Percentiles rank a stretch among this genome's conserved stretches.
phyloP scores from a whole-genome alignment of 2,113 vertebrate genomes.

The Rhabdornis inornatus region DNA sequence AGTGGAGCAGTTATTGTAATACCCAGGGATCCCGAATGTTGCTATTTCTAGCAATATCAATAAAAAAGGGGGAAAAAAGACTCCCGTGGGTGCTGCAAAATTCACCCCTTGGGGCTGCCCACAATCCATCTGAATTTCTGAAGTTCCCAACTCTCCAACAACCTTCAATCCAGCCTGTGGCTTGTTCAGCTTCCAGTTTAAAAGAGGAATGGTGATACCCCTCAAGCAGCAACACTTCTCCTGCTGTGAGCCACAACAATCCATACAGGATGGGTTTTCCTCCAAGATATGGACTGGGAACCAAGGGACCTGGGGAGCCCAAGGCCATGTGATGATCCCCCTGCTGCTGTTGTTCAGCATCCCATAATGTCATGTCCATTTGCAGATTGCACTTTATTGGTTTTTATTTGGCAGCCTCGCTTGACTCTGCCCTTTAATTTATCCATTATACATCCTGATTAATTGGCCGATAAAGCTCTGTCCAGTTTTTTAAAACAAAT shows the following conservation, averaged over 20 bases:
- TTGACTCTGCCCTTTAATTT: slow-evolving; percentile 67
- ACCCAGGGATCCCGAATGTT: not conserved
- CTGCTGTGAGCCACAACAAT: too few relatives aligned
- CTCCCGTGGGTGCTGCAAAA: fast-evolving
- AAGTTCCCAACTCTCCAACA: not conserved
- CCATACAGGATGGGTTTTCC: not conserved
- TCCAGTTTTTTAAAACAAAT: slow-evolving; percentile 61
- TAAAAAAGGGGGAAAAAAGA: not conserved
- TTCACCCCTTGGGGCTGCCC: not conserved
- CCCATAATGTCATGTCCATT: slow-evolving; percentile 44
- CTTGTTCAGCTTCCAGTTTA: not conserved
- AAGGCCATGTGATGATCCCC: not conserved
- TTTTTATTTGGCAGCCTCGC: slow-evolving; percentile 59
- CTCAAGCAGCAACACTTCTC: not conserved
- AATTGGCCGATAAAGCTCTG: slow-evolving; percentile 66
- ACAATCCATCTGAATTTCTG: not conserved
- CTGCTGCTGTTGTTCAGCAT: not conserved
- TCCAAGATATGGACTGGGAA: not conserved
- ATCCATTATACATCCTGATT: slow-evolving; percentile 64
- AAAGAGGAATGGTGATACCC: not conserved
- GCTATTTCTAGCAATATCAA: not conserved
- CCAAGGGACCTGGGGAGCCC: not conserved
- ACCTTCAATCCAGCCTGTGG: not conserved
- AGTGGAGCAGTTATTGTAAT: not conserved
- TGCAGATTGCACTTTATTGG: slow-evolving; percentile 56